Evolutionary conservation across 1,140 invertebrate genomes (phyloP), one percentile per base, ranked within the genome.

Genomic region (Anastrepha obliqua): DNA sequence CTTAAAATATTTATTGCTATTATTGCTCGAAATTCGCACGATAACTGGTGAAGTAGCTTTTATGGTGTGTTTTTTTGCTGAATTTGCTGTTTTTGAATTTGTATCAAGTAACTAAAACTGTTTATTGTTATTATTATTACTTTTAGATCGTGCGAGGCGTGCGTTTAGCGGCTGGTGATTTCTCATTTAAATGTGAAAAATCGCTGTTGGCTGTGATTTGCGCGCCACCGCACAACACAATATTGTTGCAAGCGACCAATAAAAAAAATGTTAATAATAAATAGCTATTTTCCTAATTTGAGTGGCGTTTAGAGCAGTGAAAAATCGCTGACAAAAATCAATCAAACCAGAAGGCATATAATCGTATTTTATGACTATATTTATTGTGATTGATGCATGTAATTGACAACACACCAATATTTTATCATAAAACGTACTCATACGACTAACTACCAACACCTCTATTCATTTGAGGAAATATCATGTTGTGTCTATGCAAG

Each of bases 181-280:
- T 58, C 47, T 8, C 51, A 55, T 17, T 81, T 55, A 9, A 55
- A 47, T 47, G 74, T 47, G 74, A 81, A 81, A 58, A 81, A 81
- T 81, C n/a, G 47, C 74, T 29, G n/a, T 81, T 81, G 51, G 47
- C n/a, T 81, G 44, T n/a, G 74, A 81, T 81, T 81, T 81, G 74
- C 74, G 47, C 42, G 67, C 60, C n/a, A 13, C 44, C 15, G 55
- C 17, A 81, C 8, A n/a, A 3, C 17, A 81, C 17, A 81, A 81
- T 81, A 2, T n/a, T 11, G 39, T 74, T 44, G 39, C 17, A 13
- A 47, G 5, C n/a, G 6, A 15, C 15, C 70, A 74, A 62, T 15
- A 9, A 62, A 17, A 62, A 62, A 62, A 17, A 62, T 2, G 15
- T n/a, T 47, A 74, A 17, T 17, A 13, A 47, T 29, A 81, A 74